Evolutionary conservation across 2,888 invertebrate species (phyloP).

Genomic region (Gari tellinella): DNA sequence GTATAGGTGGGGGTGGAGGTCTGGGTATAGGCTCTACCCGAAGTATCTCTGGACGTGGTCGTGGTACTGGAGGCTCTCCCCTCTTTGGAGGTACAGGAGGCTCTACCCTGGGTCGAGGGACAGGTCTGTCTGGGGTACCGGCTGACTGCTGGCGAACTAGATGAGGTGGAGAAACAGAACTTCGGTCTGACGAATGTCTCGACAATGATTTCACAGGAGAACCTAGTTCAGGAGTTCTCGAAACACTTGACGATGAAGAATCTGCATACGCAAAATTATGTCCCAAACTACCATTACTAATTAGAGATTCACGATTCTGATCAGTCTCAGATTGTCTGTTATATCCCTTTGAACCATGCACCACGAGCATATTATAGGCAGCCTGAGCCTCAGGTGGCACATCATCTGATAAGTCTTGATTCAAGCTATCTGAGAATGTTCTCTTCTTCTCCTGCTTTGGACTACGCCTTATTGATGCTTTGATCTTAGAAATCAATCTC

Average conservation of each 20-base stretch:
- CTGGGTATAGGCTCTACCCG: conserved; percentile 77
- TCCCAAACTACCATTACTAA: conserved; percentile 50
- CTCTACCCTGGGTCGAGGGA: conserved; percentile 73
- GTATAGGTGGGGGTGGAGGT: conserved; percentile 65
- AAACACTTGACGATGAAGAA: conserved; percentile 53
- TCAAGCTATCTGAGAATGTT: conserved; percentile 93
- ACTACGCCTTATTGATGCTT: conserved; percentile 84
- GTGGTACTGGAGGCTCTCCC: conserved; percentile 68
- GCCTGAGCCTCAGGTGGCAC: conserved; percentile 94
- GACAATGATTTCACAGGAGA: conserved; percentile 65
- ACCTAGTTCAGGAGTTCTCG: conserved; percentile 49
- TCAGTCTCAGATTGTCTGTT: conserved; percentile 9
- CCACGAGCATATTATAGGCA: conserved; percentile 96
- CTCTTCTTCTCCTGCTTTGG: conserved; percentile 88
- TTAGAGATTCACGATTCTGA: conserved; percentile 37
- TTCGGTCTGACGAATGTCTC: conserved; percentile 59
- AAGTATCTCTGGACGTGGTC: conserved; percentile 72
- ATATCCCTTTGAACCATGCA: conserved; percentile 85
- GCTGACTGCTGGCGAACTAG: conserved; percentile 42
- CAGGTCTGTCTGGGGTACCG: conserved; percentile 61
- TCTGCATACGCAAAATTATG: conserved; percentile 53
- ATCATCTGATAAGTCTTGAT: conserved; percentile 81
- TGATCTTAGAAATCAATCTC: conserved; percentile 70
- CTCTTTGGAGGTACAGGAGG: conserved; percentile 52
- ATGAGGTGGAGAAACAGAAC: conserved; percentile 52